Evolutionary conservation across 1,140 invertebrate species (phyloP), one percentile per base, ranked within the genome.

Genomic region (Notospermus geniculatus): DNA sequence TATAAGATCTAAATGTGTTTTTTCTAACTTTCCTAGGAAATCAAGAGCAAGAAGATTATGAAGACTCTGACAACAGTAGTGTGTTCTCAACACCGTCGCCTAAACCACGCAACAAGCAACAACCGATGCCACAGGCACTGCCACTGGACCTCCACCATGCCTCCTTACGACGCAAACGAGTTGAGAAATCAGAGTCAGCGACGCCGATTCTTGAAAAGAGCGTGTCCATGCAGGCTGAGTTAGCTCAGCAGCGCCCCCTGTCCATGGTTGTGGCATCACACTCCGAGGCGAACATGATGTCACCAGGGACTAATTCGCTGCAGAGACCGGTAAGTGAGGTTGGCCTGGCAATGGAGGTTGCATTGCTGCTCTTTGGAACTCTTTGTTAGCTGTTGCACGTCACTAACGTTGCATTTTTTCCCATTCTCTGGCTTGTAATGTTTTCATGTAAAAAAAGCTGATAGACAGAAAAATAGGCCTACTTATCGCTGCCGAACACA

Each of bases 91-190:
- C 64, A 7, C 57, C 67, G 11, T 68, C 65, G 15, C 65, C 67
- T n/a, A 52, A 62, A 45, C 45, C 45, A 2, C 23, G n/a, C 27
- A 28, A 50, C 52, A 29, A 53, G 54, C 61, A 25, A 52, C 52
- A 36, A 54, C 70, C 54, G 70, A 75, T 56, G 68, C 78, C 63
- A 71, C 43, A n/a, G n/a, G 36, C 58, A 19, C 59, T 57, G 53
- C 54, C 75, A 19, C 59, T 80, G 55, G 83, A 85, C 70, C 84
- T 83, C 11, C 84, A 85, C 60, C 85, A 86, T 73, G 80, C 84
- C 22, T 86, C 85, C 4, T 69, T 86, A 41, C 80, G 84, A 62
- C 70, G 84, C 58, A 85, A 84, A 70, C 84, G 85, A 59, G 32
- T 64, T 5, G 70, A 73, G 27, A 73, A 71, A 29, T 57, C 41